phyloP scores from a whole-genome alignment of 2,113 vertebrate genomes.

The Spermophilus dauricus region DNA sequence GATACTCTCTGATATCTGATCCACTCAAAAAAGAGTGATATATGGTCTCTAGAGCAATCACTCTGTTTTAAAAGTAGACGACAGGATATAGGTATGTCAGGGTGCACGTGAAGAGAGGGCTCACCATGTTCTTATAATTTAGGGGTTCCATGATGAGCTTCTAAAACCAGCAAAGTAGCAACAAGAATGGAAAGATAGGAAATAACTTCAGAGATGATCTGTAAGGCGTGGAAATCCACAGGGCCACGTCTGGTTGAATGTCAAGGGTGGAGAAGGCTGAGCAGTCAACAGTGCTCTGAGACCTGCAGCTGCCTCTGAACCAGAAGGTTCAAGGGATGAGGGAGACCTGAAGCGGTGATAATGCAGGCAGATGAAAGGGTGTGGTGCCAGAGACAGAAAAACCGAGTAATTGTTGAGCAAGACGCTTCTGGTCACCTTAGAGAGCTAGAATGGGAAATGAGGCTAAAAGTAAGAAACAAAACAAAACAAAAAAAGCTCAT shows the following conservation, averaged over 20 bases:
- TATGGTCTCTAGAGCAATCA: background rate
- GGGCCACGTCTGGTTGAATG: background rate
- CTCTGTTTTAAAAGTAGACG: background rate
- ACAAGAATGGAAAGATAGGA: background rate
- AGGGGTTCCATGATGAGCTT: background rate
- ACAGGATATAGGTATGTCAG: background rate
- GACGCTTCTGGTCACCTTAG: background rate
- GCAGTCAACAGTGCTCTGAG: background rate
- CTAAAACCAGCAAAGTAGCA: background rate
- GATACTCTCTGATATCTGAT: background rate
- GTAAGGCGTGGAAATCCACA: background rate
- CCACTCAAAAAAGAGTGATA: background rate
- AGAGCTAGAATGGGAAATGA: background rate
- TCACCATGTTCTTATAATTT: background rate
- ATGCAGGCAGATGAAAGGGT: background rate
- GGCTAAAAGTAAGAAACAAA: background rate
- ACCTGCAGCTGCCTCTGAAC: background rate
- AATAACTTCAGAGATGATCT: background rate
- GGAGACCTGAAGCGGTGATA: background rate
- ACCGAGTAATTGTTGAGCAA: background rate
- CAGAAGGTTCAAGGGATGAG: background rate
- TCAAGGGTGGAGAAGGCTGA: background rate
- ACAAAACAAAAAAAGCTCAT: background rate
- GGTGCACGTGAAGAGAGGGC: background rate
- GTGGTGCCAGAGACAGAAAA: background rate